Base-by-base conservation (phyloP, 2,888 invertebrate genomes). In the Meteorus colon region DNA sequence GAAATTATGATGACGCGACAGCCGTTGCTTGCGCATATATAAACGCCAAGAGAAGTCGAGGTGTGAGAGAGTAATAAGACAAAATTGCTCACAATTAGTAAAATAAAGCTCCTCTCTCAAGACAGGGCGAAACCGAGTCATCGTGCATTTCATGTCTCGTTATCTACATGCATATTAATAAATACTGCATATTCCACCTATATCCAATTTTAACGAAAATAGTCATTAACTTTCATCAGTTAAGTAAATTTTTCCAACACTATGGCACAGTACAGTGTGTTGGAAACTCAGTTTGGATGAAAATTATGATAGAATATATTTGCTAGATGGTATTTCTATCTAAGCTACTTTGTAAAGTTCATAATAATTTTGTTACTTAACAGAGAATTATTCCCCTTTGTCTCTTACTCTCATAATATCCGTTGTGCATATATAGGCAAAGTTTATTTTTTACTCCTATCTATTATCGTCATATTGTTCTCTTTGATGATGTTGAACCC, bases 11-110 rank as follows among this genome's bases (percentile, higher is more conserved):
- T 62, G 70, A 72, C 51, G 72, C 59, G 45, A 72, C 75, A 75
- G 72, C 24, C 72, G 48, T 55, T 70, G 67, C 68, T 67, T 14
- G 62, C 29, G 31, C 51, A 68, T 37, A 19, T 65, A 70, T 74
- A 73, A 51, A 75, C 73, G 37, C 37, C 19, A 5, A 31, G 10
- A n/a, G 63, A 34, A 31, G 29, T 19, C 41, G 41, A 62, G 41
- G 60, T 51, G 27, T 29, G 37, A 24, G 55, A 74, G 73, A 69
- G 75, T 79, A 77, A 81, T 75, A 79, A 81, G 77, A 77, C 77
- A 74, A 72, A 72, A 79, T 80, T 81, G 78, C 74, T 77, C 69
- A 78, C 77, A 80, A 78, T 81, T 81, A 77, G 78, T 70, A n/a
- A n/a, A 41, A 62, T 24, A 27, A 27, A 37, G 48, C n/a, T 48